Evolutionary conservation across 2,113 vertebrate species (phyloP), one percentile per base, ranked within the genome.

Genomic region (Pangasianodon hypophthalmus): DNA sequence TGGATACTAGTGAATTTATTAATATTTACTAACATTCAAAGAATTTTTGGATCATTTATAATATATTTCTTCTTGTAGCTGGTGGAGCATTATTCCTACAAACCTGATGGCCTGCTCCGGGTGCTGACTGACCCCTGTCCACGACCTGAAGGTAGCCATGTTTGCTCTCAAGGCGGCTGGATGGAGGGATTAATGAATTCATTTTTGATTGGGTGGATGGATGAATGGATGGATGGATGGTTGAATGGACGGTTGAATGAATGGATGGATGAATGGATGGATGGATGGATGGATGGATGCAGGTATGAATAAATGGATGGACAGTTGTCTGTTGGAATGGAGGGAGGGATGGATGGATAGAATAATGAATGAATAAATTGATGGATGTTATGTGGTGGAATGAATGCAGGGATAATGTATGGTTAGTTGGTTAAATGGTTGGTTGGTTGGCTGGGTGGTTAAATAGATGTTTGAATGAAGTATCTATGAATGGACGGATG

Each of bases 51-150:
- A 81, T 81, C 0, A 29, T 81, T 81, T 54, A 7, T 26, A 26
- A 48, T 73, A 50, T 62, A 26, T 79, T 67, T 89, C 18, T 44
- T 80, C 37, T 69, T 24, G 32, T 94, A 99, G 98, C 93, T 99
- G 91, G 97, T 99, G 62, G 98, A 99, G 87, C 98, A 99, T 93
- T 99, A 99, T 93, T 99, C 97, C 0, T 99, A 99, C 92, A 99
- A 99, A 93, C 95, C 98, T 29, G 98, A 99, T 26, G 98, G 98
- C 54, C 96, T 99, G 18, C 93, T 98, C 79, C 94, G 97, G 73
- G 97, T 97, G 81, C 96, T 99, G 16, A 96, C 94, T 0, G 96
- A 96, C 8, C 81, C 95, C 1, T 98, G 98, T 92, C 92, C 95
- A 29, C 94, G 96, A 87, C 93, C 95, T 5, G 94, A 95, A 0